Evolutionary conservation across 2,888 invertebrate genomes (phyloP), one percentile per base, ranked within the genome.

Genomic region (Drosophila merina): DNA sequence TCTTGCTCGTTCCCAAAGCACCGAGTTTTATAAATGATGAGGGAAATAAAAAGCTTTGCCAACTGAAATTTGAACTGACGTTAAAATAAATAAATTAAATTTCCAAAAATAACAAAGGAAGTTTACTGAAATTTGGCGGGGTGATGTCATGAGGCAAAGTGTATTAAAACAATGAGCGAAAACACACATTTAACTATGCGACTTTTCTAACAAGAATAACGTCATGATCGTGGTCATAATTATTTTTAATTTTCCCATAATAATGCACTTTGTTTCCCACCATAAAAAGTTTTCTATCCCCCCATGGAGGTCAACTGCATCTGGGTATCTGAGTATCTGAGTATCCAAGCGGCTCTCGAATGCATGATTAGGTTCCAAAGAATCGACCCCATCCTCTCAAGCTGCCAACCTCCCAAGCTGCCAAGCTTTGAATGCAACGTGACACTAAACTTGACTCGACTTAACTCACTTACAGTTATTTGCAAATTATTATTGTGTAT

Each of bases 391-490:
- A 57, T 26, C 20, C 26, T 42, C 26, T 57, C 44, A 9, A 10
- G 26, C 28, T 30, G 9, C 62, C 33, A 33, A 31, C 12, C 26
- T 42, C 26, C 59, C 44, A 9, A 10, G 26, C 28, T 30, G 9
- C 62, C 33, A 33, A 10, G 33, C 7, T 10, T 33, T 20, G 40
- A 20, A 59, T 77, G 66, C 70, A 79, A 72, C 72, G 77, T 76
- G 86, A 77, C 63, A 72, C 45, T 71, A 66, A 83, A 59, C 74
- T 79, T 33, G 25, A 42, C 40, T 58, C 55, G 20, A 28, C 71
- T 49, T 47, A 72, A 69, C 50, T 58, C 76, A 71, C 75, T 82
- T 85, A 76, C 86, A 62, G 77, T 77, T 84, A 73, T 79, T 83
- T 76, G 82, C 79, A 66, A 81, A 66, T 69, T 66, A 75, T 74